A percentile compares a stretch with the other conserved stretches of the same genome.
Conservation (phyloP, 2,113 vertebrate species). For the Alces alces region DNA sequence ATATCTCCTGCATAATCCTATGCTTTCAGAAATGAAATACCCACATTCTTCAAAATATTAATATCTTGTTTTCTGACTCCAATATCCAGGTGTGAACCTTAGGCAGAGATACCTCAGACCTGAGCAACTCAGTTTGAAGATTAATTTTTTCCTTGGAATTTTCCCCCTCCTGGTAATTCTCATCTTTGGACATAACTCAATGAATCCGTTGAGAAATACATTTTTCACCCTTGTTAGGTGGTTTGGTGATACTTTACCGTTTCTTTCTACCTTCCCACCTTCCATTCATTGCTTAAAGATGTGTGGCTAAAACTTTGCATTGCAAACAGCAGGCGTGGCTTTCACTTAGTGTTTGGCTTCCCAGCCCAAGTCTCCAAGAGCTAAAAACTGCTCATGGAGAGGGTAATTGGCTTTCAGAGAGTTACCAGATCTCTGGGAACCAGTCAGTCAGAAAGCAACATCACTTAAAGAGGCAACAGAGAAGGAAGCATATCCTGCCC, state of each 20-base stretch:
- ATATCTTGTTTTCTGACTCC: background rate
- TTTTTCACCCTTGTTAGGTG: background rate
- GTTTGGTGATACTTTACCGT: background rate
- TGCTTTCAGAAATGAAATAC: background rate
- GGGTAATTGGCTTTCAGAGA: background rate
- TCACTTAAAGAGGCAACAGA: background rate
- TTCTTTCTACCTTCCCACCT: background rate
- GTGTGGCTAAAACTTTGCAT: background rate
- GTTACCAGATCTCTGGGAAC: background rate
- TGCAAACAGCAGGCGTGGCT: background rate
- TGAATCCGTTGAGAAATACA: background rate
- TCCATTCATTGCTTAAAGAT: background rate
- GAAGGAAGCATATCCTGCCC: background rate
- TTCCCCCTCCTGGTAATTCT: background rate
- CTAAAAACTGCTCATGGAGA: background rate
- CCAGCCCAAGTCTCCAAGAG: background rate
- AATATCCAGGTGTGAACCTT: background rate
- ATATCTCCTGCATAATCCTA: background rate
- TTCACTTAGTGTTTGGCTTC: background rate
- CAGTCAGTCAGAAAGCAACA: background rate
- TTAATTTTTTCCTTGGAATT: background rate
- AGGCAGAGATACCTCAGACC: background rate
- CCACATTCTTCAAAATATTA: background rate
- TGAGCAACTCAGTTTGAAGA: background rate
- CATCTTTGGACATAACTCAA: background rate